Conservation (phyloP, 2,113 vertebrate genomes). For the Microcebus lehilahytsara region DNA sequence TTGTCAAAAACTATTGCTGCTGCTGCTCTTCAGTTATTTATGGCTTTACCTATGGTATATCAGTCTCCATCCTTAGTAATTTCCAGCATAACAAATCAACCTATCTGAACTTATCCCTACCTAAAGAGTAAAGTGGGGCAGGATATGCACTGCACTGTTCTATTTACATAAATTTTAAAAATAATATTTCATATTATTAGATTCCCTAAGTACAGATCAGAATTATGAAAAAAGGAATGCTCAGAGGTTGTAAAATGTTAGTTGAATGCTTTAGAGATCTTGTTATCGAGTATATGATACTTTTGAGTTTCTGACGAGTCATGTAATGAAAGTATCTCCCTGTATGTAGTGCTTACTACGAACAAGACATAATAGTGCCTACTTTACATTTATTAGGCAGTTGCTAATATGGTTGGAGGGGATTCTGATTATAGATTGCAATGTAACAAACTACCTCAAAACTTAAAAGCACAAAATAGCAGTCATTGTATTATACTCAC, state of each 20-base stretch:
- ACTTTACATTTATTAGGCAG: not conserved
- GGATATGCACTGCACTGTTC: not conserved
- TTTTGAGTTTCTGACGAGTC: not conserved
- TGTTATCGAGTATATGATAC: not conserved
- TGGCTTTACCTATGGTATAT: conserved; percentile 27
- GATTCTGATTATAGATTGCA: not conserved
- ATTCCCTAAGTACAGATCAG: not conserved
- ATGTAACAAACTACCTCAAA: not conserved
- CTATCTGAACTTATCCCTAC: not conserved
- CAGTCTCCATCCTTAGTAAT: conserved; percentile 56
- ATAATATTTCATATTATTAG: not conserved
- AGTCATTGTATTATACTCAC: not conserved
- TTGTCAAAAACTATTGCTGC: conserved; percentile 5
- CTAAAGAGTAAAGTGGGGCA: not conserved
- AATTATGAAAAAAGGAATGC: not conserved
- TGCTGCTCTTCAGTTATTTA: conserved; percentile 65
- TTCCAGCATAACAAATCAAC: conserved; percentile 48
- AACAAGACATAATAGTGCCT: not conserved
- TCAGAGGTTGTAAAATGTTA: not conserved
- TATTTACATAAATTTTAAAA: not conserved
- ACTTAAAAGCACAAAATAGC: not conserved
- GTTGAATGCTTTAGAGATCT: not conserved
- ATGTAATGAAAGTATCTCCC: not conserved
- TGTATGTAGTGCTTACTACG: not conserved
- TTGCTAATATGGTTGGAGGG: not conserved